Evolutionary conservation across 2,888 invertebrate genomes (phyloP), one percentile per base, ranked within the genome.

Genomic region (Byasa hedistus): DNA sequence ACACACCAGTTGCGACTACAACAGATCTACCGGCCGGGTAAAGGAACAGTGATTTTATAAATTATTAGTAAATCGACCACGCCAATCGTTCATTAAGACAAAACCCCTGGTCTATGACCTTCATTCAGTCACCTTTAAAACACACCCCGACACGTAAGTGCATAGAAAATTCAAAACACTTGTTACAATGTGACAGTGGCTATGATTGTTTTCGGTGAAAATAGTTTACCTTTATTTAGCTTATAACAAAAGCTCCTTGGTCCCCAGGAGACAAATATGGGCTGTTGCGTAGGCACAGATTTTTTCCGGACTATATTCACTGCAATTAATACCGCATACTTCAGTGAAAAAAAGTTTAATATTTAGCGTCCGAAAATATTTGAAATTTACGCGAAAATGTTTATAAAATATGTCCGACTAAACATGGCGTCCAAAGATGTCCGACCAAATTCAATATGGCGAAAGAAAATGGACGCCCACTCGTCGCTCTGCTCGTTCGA

Each of bases 341-440:
- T 82, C 84, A 87, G 86, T 87, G 89, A 89, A 91, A 91, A 86
- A 91, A 91, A 87, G 85, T 89, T 89, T 79, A 82, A 82, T 89
- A 87, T 85, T 87, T 85, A 83, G 81, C 73, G 81, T 85, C 80
- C 77, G 84, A 89, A 89, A 91, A 91, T 91, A 92, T 92, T 92
- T 92, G 89, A 92, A 92, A 92, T 86, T 92, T 92, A 92, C 89
- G 89, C 89, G 91, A 92, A 92, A 92, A 92, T 94, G 94, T 94
- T 94, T 94, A 94, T 94, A 94, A 94, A 94, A 94, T 94, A 94
- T 94, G 94, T 94, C 94, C 93, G 94, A 93, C 93, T 93, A 94
- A 94, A 94, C 93, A 94, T 94, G 94, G 94, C 94, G 93, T 92
- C 92, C 92, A 92, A 93, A 93, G 91, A 93, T 93, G 93, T 93